These are phyloP conservation scores for Drosophila albomicans DNA, from an alignment of 1,140 invertebrate genomes.

Conservation along the genomic window DNA sequence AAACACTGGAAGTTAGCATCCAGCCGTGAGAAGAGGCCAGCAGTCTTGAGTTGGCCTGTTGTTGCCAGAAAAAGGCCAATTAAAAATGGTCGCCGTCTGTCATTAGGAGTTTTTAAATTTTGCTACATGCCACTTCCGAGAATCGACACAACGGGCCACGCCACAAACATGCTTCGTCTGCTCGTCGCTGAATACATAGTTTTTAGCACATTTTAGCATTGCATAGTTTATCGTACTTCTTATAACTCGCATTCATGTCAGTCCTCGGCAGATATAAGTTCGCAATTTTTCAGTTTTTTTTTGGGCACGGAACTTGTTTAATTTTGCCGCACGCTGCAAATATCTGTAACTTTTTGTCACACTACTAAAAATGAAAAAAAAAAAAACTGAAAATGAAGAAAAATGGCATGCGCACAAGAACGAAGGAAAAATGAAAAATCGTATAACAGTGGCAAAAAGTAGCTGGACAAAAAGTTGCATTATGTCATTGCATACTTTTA, in stretches of 20 bases:
- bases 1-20: constrained; percentile 59
- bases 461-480: constrained; percentile 52
- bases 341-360: constrained; percentile 75
- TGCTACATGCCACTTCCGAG: constrained; percentile 39
- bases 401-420: neutral
- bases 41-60: constrained; percentile 9
- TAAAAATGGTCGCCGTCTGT: constrained; percentile 58
- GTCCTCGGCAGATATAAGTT: constrained; percentile 77
- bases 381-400: neutral
- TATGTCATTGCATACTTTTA: constrained; percentile 54
- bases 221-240: constrained; percentile 76
- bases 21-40: constrained; percentile 31
- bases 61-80: constrained; percentile 42
- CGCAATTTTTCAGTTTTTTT: constrained; percentile 26
- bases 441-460: constrained; percentile 66
- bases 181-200: constrained; percentile 59
- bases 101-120: constrained; percentile 73
- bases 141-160: constrained; percentile 12
- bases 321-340: constrained; percentile 81
- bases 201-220: constrained; percentile 73
- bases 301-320: constrained; percentile 69
- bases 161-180: no score
- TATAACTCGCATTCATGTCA: constrained; percentile 73
- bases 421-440: constrained; percentile 35
- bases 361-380: constrained; percentile 20